Base-by-base conservation (phyloP, 2,797 vertebrate species). In the Craterocephalus amniculus region DNA sequence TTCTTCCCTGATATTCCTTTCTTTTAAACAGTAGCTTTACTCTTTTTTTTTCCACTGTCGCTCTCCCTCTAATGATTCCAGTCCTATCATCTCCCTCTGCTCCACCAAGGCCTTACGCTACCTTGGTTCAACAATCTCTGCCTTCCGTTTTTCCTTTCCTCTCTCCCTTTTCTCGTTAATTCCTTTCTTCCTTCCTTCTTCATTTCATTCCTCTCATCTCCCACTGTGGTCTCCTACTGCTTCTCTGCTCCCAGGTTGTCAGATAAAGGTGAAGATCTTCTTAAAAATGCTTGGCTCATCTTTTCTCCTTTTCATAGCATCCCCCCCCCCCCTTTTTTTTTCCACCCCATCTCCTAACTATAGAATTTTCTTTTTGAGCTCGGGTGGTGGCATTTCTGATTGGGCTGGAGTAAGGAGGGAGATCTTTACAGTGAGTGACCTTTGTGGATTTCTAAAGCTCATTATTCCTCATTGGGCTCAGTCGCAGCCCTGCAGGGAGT, bases 361-460 rank as follows among this genome's bases (percentile, higher is more conserved):
- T 88, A 83, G 79, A 83, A 65, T 81, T 83, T 83, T 78, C 72
- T 67, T 80, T 86, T 80, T 77, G 61, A 88, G 82, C 80, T 76
- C 61, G 26, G 40, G 71, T 59, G 78, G 85, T 91, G 88, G 85
- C 84, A 81, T 92, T 91, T 89, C 72, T 90, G 86, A 91, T 86
- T 86, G 80, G 79, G 68, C 68, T 55, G 69, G 38, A 70, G 70
- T 63, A 58, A 76, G 74, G 67, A 79, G 76, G 74, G 85, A 70
- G 76, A 81, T 88, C 85, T 89, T 85, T 87, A 74, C 83, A 81
- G 89, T 83, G 83, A 85, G 74, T 92, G 92, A 94, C 93, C 92
- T 94, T 94, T 93, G 76, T 83, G 83, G 87, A 79, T 90, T 92
- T 92, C 89, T 92, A 92, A 91, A 89, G 91, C 91, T 92, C 91